Conservation (phyloP, 2,113 vertebrate genomes). For the Mugil cephalus region DNA sequence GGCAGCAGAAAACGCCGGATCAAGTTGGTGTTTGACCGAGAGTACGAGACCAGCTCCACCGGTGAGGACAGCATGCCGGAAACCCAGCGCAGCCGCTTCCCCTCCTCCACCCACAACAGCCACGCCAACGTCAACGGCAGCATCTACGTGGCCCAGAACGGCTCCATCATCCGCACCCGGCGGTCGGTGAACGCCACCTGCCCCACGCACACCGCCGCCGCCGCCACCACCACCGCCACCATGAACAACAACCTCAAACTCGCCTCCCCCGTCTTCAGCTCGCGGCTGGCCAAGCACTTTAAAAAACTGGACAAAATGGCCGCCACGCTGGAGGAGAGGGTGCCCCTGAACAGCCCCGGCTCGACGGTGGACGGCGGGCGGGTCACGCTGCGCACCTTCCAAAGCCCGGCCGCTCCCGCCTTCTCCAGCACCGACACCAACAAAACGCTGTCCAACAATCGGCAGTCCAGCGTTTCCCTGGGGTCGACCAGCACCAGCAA, state of each 20-base stretch:
- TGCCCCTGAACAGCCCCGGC: slow-evolving; percentile 86
- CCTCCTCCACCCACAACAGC: slow-evolving; percentile 73
- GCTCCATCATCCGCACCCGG: slow-evolving; percentile 93
- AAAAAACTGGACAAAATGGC: slow-evolving; percentile 94
- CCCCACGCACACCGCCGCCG: slow-evolving; percentile 59
- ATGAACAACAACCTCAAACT: slow-evolving; percentile 84
- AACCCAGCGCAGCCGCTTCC: slow-evolving; percentile 83
- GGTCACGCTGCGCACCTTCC: slow-evolving; percentile 66
- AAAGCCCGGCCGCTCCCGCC: slow-evolving; percentile 45
- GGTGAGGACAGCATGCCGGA: slow-evolving; percentile 92
- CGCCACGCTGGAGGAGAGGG: slow-evolving; percentile 90
- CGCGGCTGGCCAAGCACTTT: slow-evolving; percentile 90
- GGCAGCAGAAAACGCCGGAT: slow-evolving; percentile 89
- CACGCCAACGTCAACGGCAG: slow-evolving; percentile 88
- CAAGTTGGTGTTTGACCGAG: slow-evolving; percentile 90
- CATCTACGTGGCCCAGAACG: slow-evolving; percentile 94
- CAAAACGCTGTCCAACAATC: slow-evolving; percentile 85
- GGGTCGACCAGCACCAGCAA: slow-evolving; percentile 78
- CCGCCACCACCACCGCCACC: slow-evolving; percentile 82
- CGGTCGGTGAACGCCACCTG: slow-evolving; percentile 63
- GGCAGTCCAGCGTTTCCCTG: slow-evolving; percentile 87
- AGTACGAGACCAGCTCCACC: slow-evolving; percentile 92
- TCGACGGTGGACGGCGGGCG: slow-evolving; percentile 54
- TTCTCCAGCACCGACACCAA: slow-evolving; percentile 56
- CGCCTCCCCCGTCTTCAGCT: slow-evolving; percentile 84